Evolutionary conservation across 2,113 vertebrate genomes (phyloP).

Genomic region (Cinclus cinclus): DNA sequence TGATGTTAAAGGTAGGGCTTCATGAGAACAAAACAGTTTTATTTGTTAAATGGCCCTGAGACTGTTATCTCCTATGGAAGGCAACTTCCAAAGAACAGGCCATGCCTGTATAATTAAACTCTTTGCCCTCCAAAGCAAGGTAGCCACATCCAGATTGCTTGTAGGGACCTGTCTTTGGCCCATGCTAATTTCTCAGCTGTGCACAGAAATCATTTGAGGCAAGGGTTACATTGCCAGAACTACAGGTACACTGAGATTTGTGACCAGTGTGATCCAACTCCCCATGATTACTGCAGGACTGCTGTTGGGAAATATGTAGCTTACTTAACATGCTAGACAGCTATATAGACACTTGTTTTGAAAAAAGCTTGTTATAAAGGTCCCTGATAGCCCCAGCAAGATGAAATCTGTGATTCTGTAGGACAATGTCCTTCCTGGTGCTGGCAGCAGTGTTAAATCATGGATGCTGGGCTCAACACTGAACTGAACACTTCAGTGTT

Average conservation of each 20-base stretch:
- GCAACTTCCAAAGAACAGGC: background rate
- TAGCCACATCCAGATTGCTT: background rate
- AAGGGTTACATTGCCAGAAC: background rate
- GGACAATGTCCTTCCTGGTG: background rate
- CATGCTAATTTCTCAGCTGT: background rate
- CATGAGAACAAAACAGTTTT: background rate
- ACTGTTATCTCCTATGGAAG: background rate
- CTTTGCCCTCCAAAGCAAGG: background rate
- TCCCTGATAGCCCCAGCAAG: background rate
- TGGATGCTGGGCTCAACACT: rapidly evolving
- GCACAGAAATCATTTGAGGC: background rate
- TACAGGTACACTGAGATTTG: background rate
- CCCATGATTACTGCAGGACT: background rate
- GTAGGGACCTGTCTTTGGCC: background rate
- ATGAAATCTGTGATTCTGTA: background rate
- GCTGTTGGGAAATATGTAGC: background rate
- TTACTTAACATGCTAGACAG: background rate
- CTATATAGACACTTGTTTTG: background rate
- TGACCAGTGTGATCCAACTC: background rate
- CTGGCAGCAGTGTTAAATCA: background rate
- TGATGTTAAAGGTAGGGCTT: background rate
- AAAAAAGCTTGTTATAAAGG: background rate
- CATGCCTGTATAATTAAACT: background rate
- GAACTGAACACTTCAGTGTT: background rate
- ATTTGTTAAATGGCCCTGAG: background rate